Base-by-base conservation (phyloP, 1,140 invertebrate genomes). In the Odontomachus brunneus region DNA sequence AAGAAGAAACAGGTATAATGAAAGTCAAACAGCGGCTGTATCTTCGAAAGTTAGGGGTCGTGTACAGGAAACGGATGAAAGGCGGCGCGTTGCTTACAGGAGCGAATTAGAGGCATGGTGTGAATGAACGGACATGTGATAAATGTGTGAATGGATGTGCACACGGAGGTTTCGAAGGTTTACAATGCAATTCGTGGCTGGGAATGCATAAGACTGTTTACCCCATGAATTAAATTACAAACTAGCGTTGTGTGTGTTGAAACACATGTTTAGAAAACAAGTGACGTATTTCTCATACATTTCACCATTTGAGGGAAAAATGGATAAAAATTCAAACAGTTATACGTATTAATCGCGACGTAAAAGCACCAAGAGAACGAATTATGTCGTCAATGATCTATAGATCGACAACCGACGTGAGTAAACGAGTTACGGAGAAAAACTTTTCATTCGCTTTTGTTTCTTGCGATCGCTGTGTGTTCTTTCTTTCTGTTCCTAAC, bases 61-160 rank as follows among this genome's bases (percentile, higher is more conserved):
- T 63, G 69, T 60, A 69, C 29, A 65, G 19, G 59, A 22, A 84
- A 1, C 49, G 17, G 24, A 78, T 83, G 73, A 88, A 88, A 71
- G 75, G 33, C 59, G 65, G 60, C 24, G n/a, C 44, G 53, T 75
- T 71, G 19, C 73, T 72, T 59, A 71, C 60, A 29, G 38, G 62
- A 75, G 76, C 71, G 74, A 89, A 89, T 89, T 89, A 89, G 88
- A 89, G 75, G 74, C 65, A 76, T 65, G 74, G 82, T 80, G 88
- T 65, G 86, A 89, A 89, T 82, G 82, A 89, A 80, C 55, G 86
- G 29, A 81, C 80, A 75, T 66, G 57, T 66, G 80, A 60, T 53
- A 80, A 81, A 89, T 12, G 86, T 88, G 87, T 86, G 86, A 89
- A 88, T 89, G 74, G 63, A 49, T 15, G 66, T 63, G 38, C 38